Percentiles rank a stretch among this genome's conserved stretches.
Evolutionary conservation across 2,113 vertebrate genomes (phyloP).

Genomic region (Colossoma macropomum): DNA sequence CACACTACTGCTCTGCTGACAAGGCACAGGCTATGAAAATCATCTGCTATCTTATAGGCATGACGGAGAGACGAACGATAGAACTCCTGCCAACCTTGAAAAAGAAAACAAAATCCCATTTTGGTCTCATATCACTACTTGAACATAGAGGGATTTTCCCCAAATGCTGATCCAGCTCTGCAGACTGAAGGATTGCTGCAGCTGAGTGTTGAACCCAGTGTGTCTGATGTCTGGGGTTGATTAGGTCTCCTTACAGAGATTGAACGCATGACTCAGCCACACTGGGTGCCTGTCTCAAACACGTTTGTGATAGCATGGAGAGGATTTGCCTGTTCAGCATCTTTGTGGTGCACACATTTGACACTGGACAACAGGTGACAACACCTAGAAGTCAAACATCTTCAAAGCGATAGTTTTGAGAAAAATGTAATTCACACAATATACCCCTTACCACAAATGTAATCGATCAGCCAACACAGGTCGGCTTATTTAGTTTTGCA

Average conservation of each 20-base stretch:
- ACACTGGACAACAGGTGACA: not conserved
- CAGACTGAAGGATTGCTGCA: not conserved
- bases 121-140: not conserved
- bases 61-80: not conserved
- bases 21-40: not conserved
- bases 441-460: no score
- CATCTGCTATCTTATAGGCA: not conserved
- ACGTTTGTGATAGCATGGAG: slow-evolving; percentile 6
- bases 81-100: not conserved
- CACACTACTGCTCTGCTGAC: not conserved
- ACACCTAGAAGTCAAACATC: not conserved
- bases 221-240: slow-evolving; percentile 5
- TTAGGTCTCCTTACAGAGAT: slow-evolving; percentile 15
- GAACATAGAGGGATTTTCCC: not conserved
- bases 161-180: not conserved
- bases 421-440: no score
- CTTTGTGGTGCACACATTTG: not conserved
- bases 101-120: not conserved
- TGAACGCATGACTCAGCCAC: not conserved
- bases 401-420: not conserved
- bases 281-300: not conserved
- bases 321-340: not conserved
- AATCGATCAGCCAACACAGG: no score
- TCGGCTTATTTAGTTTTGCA: no score
- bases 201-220: not conserved